Evolutionary conservation across 1,140 invertebrate genomes (phyloP).

Genomic region (Drosophila lini): DNA sequence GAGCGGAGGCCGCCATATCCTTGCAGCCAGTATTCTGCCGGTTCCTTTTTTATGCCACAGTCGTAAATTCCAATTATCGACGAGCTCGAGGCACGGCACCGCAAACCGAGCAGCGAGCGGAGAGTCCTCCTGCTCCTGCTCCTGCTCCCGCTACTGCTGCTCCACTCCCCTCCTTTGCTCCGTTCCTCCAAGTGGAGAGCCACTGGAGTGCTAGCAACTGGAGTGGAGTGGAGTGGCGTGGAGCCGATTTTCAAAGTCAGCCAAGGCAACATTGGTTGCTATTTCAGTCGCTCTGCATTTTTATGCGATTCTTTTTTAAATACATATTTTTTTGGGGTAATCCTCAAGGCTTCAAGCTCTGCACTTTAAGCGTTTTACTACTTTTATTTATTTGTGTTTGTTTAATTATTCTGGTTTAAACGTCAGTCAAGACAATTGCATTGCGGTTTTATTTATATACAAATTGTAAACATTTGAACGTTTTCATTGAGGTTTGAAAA

Average conservation of each 20-base stretch:
- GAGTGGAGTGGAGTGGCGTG: conserved; percentile 45
- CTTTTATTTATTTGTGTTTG: neutral
- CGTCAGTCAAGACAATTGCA: conserved; percentile 5
- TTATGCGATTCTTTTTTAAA: conserved; percentile 35
- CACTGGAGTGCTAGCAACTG: conserved; percentile 40
- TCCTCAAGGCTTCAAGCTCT: conserved; percentile 40
- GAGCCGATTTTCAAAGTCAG: conserved; percentile 78
- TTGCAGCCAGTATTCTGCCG: conserved; percentile 52
- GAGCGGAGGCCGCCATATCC: conserved; percentile 62
- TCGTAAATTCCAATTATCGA: conserved; percentile 83
- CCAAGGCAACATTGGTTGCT: conserved; percentile 59
- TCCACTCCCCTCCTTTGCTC: neutral
- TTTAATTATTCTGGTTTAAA: conserved; percentile 1
- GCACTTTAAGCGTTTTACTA: conserved; percentile 18
- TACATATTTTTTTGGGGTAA: conserved; percentile 57
- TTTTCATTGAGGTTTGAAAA: neutral
- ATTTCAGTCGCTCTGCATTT: conserved; percentile 59
- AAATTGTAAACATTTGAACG: conserved; percentile 1
- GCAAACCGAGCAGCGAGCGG: conserved; percentile 40
- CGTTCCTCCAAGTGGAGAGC: conserved; percentile 42
- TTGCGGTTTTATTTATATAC: conserved; percentile 9
- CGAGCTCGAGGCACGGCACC: conserved; percentile 73
- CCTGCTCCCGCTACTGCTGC: neutral
- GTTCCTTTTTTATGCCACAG: conserved; percentile 72
- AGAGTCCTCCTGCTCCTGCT: conserved; percentile 5